Percentiles rank a stretch among this genome's conserved stretches.
Conservation (phyloP, 2,888 invertebrate genomes). For the Adelphocoris suturalis region DNA sequence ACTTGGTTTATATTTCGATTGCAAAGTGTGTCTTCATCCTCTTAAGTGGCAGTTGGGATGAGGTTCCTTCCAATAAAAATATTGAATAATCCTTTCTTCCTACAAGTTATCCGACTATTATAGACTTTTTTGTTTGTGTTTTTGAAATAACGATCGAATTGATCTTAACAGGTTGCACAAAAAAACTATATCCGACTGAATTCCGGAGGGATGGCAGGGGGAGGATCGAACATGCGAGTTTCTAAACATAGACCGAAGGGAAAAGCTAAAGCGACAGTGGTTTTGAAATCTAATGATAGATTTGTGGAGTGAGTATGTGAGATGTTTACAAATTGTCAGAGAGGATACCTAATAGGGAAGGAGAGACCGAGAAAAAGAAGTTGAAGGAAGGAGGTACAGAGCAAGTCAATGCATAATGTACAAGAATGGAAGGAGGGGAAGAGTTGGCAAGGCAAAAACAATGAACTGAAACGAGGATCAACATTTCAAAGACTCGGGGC, state of each 20-base stretch:
- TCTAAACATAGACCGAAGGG: constrained; percentile 1
- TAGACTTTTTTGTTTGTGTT: too few species aligned
- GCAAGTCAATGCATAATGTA: constrained; percentile 52
- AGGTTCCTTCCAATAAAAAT: too few species aligned
- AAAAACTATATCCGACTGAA: too few species aligned
- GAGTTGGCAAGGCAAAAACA: constrained; percentile 45
- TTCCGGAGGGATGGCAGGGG: too few species aligned
- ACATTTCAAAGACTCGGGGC: constrained; percentile 57
- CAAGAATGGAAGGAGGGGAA: constrained; percentile 17
- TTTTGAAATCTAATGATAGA: constrained; percentile 47
- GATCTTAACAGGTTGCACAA: too few species aligned
- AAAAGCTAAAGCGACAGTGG: background rate
- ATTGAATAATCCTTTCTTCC: too few species aligned
- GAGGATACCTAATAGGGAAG: constrained; percentile 34
- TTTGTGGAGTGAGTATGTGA: constrained; percentile 40
- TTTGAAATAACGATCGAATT: too few species aligned
- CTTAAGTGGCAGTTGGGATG: too few species aligned
- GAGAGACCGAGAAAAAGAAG: constrained; percentile 37
- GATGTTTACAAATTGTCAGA: constrained; percentile 51
- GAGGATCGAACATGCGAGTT: background rate
- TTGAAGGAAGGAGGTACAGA: background rate
- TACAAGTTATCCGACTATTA: too few species aligned
- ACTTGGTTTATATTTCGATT: too few species aligned
- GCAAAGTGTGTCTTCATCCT: too few species aligned
- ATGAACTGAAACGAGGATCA: constrained; percentile 37